Evolutionary conservation across 2,888 invertebrate genomes (phyloP), one percentile per base, ranked within the genome.

Genomic region (Athalia rosae): DNA sequence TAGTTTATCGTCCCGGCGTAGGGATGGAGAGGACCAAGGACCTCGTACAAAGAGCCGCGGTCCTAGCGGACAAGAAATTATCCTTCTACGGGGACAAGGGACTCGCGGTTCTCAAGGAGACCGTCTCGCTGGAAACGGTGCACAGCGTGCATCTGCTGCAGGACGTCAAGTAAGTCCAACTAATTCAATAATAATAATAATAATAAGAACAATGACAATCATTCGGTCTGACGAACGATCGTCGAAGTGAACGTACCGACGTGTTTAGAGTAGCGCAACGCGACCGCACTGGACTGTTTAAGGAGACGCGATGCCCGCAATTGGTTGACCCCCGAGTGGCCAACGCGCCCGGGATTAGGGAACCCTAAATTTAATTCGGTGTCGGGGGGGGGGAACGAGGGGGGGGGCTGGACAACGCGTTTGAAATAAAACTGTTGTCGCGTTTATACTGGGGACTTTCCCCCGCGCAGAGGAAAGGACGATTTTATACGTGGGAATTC

Each of bases 71-170:
- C 81, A 93, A 94, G 63, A 94, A 94, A 85, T 90, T 97, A 47
- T 92, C 93, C 81, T 95, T 95, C 85, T 95, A 94, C 84, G 91
- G 93, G 4, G 96, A 96, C 85, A 94, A 94, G 82, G 93, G 93
- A 76, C 93, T 94, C 89, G 92, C 93, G 56, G 91, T 92, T 56
- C 87, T 94, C 41, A 95, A 95, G 86, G 96, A 96, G 89, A 91
- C 93, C 41, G 93, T 96, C 85, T 91, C 93, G 4, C 90, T 96
- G 81, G 94, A 95, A 74, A 92, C 91, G 81, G 91, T 95, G 76
- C 91, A 93, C 77, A 94, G 94, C 79, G 86, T 95, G 79, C 94
- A 94, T 88, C 91, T 93, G 76, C 91, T 94, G 45, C 91, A 89
- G 87, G 82, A 91, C 89, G 83, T 87, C 89, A 89, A 86, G 91